Evolutionary conservation across 53 echinoderm and acorn worm species (phyloP).

Genomic region (Holothuria leucospilota): DNA sequence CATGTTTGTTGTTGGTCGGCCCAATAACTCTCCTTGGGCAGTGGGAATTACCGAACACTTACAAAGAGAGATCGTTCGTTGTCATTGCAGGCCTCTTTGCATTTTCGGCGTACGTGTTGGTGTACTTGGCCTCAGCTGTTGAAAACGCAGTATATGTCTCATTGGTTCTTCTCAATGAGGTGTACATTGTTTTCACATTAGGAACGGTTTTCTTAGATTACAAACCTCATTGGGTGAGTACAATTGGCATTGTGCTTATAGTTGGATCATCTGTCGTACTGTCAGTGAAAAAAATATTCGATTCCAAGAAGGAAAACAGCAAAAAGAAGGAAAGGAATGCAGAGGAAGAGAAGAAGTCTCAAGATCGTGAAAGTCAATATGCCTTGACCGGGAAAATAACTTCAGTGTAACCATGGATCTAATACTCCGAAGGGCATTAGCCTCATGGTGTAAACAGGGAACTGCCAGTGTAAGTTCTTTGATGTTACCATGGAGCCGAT

Average conservation of each 20-base stretch:
- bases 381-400: too few relatives aligned
- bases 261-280: conserved; percentile 12
- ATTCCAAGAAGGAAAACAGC: neutral
- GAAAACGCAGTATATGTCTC: conserved; percentile 25
- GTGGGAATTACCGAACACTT: neutral
- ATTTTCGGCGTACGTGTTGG: neutral
- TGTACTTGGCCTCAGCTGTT: neutral
- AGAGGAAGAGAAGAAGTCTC: too few relatives aligned
- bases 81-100: neutral
- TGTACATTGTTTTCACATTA: conserved; percentile 7
- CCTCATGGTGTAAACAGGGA: too few relatives aligned
- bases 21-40: neutral
- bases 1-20: neutral
- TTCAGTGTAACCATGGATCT: too few relatives aligned
- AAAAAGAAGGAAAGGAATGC: too few relatives aligned
- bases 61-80: neutral
- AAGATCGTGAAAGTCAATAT: too few relatives aligned
- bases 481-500: too few relatives aligned
- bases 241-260: neutral
- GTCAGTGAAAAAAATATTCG: neutral
- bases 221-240: conserved; percentile 6
- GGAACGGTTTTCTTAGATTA: neutral
- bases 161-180: conserved; percentile 16
- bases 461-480: too few relatives aligned
- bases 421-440: too few relatives aligned